Evolutionary conservation across 92 coral and sea anemone genomes (phyloP).

Genomic region (Siderastrea radians): DNA sequence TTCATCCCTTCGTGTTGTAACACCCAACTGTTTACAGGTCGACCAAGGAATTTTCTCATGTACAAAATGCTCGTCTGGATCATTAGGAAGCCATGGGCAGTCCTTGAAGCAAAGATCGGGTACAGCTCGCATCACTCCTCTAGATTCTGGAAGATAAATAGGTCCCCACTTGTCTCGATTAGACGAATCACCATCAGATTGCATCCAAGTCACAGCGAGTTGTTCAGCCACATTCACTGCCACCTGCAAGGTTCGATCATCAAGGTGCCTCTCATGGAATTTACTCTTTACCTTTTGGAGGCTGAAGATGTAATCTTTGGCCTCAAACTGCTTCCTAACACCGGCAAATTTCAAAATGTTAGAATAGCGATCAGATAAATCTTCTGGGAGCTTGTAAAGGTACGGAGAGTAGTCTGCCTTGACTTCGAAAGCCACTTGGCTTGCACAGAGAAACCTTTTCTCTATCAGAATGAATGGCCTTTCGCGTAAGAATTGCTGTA

Average conservation of each 20-base stretch:
- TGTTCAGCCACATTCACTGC: conserved; percentile 16
- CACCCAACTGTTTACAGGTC: conserved; percentile 46
- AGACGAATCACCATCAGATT: background rate
- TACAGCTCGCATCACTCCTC: conserved; percentile 45
- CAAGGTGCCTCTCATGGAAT: conserved; percentile 23
- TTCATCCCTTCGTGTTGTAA: conserved; percentile 74
- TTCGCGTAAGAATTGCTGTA: conserved; percentile 1
- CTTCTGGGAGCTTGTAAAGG: conserved; percentile 57
- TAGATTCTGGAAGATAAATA: conserved; percentile 73
- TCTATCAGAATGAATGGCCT: conserved; percentile 48
- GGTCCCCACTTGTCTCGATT: background rate
- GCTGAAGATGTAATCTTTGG: conserved; percentile 49
- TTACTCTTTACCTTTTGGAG: conserved; percentile 39
- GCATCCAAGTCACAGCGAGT: background rate
- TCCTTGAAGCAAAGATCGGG: conserved; percentile 70
- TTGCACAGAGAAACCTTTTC: conserved; percentile 45
- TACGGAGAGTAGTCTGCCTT: conserved; percentile 63
- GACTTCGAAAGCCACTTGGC: conserved; percentile 62
- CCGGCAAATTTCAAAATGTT: conserved; percentile 54
- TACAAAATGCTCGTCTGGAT: conserved; percentile 62
- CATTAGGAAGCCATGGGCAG: conserved; percentile 84
- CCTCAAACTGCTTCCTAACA: conserved; percentile 68
- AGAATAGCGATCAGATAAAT: conserved; percentile 33
- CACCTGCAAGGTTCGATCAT: background rate
- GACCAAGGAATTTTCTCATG: conserved; percentile 54